A percentile compares a stretch with the other conserved stretches of the same genome.
These are phyloP conservation scores for Sakesphorus luctuosus DNA, from an alignment of 2,113 vertebrate genomes.

Conservation along the genomic window DNA sequence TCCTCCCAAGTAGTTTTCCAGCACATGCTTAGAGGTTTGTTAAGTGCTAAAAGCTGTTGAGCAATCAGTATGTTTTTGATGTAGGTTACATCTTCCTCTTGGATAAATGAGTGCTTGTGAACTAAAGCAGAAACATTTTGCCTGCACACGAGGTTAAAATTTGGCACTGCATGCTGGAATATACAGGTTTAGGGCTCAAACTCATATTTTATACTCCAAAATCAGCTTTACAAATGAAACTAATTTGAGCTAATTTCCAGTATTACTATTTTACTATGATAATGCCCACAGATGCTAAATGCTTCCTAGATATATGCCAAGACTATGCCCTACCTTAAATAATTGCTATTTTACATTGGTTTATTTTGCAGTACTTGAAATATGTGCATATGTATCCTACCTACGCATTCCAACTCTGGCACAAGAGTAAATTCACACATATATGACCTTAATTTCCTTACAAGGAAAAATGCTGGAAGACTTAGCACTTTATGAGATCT, in stretches of 20 bases:
- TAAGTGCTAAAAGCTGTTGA: conserved; percentile 50
- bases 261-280: neutral
- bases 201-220: neutral
- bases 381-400: neutral
- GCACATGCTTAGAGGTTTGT: conserved; percentile 34
- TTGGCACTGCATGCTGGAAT: neutral
- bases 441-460: neutral
- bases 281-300: neutral
- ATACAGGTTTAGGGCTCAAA: neutral
- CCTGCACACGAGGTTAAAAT: neutral
- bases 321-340: neutral
- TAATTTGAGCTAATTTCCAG: neutral
- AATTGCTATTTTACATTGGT: neutral
- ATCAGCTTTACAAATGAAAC: neutral
- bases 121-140: neutral
- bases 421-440: neutral
- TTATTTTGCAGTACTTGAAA: neutral
- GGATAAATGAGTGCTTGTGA: neutral
- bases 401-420: neutral
- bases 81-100: conserved; percentile 21
- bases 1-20: conserved; percentile 58
- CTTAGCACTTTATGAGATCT: neutral
- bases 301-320: neutral
- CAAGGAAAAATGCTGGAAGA: neutral
- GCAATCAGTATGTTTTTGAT: conserved; percentile 49